Conservation (phyloP, 2,888 invertebrate species). For the Eulithis testata region DNA sequence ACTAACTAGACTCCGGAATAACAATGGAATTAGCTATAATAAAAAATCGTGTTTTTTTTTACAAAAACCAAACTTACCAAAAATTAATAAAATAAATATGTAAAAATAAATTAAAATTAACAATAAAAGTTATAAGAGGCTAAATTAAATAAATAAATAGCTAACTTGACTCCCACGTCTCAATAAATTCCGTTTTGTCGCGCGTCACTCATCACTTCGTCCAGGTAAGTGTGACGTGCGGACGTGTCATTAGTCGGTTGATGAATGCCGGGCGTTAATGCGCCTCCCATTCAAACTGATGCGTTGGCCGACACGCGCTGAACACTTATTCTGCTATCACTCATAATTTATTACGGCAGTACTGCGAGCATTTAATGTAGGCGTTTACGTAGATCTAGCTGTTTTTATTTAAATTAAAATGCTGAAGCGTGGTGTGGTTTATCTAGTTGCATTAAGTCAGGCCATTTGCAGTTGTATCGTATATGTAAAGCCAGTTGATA, state of each 20-base stretch:
- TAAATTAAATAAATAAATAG: too few species aligned
- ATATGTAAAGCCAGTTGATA: too few species aligned
- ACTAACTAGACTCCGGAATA: neutral
- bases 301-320: slow-evolving; percentile 70
- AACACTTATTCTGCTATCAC: slow-evolving; percentile 64
- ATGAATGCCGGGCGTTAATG: slow-evolving; percentile 81
- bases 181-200: neutral
- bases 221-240: slow-evolving; percentile 70
- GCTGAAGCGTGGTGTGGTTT: neutral
- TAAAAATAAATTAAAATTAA: too few species aligned
- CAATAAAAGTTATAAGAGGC: too few species aligned
- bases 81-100: too few species aligned
- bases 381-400: slow-evolving; percentile 8
- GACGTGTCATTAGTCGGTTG: slow-evolving; percentile 82
- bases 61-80: too few species aligned
- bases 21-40: too few species aligned
- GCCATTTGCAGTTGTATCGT: too few species aligned
- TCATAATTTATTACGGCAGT: slow-evolving; percentile 51
- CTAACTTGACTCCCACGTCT: neutral
- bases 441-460: too few species aligned
- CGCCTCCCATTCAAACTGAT: slow-evolving; percentile 77
- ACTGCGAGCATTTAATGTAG: slow-evolving; percentile 56
- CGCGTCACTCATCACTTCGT: slow-evolving; percentile 41
- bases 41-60: too few species aligned
- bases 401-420: slow-evolving; percentile 4